These are phyloP conservation scores for Marmota monax DNA, from an alignment of 2,113 vertebrate species.

Conservation along the genomic window DNA sequence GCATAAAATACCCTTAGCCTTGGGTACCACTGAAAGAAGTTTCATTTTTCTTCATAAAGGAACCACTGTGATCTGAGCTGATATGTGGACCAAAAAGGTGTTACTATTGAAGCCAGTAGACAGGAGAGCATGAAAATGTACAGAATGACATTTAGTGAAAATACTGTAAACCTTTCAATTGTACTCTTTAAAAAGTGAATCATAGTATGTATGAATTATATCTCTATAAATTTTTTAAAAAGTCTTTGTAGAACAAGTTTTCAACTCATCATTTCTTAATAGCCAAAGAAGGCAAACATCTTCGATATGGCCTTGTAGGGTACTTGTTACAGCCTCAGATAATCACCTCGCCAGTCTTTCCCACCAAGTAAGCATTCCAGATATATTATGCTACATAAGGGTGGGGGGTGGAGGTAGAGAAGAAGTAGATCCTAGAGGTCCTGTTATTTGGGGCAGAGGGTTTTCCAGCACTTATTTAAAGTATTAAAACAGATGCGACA, in stretches of 20 bases:
- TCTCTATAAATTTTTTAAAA: neutral
- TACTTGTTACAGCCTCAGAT: neutral
- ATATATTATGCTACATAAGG: neutral
- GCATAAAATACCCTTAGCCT: neutral
- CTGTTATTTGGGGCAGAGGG: neutral
- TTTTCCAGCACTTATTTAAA: constrained; percentile 26
- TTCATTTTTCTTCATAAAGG: neutral
- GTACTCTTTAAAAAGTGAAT: neutral
- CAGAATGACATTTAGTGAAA: neutral
- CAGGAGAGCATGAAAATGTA: neutral
- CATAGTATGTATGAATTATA: neutral
- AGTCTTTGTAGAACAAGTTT: neutral
- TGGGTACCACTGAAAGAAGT: neutral
- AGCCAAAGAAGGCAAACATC: neutral
- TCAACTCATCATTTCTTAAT: neutral
- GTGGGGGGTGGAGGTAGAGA: neutral
- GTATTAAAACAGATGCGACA: neutral
- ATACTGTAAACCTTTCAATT: neutral
- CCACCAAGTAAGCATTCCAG: neutral
- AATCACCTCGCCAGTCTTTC: neutral
- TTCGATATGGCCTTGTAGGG: neutral
- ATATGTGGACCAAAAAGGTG: neutral
- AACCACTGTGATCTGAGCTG: neutral
- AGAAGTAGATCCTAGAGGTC: neutral
- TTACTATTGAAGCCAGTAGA: neutral